phyloP scores from a whole-genome alignment of 2,113 vertebrate species.

The Poeciliopsis retropinna region DNA sequence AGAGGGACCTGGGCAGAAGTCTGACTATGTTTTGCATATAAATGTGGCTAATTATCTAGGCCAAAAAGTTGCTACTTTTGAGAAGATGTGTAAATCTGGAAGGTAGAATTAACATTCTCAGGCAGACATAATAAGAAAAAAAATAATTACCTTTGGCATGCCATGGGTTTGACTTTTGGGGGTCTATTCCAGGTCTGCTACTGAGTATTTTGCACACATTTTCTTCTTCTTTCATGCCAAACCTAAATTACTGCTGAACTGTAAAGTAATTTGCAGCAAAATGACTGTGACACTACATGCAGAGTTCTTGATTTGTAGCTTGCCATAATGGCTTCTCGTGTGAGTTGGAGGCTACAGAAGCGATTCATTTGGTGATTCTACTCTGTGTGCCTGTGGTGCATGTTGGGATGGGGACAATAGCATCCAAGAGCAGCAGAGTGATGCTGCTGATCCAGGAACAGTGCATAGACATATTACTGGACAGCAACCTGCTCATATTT shows the following conservation, averaged over 20 bases:
- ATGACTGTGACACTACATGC: not conserved
- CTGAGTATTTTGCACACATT: not conserved
- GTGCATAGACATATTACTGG: not conserved
- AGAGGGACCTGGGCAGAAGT: too few species aligned
- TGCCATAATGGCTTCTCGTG: not conserved
- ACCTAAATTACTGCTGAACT: conserved; percentile 7
- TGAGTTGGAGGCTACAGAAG: conserved; percentile 8
- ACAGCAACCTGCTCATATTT: not conserved
- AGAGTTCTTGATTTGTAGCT: conserved; percentile 2
- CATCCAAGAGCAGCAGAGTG: not conserved
- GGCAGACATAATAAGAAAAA: not conserved
- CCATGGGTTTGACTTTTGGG: not conserved
- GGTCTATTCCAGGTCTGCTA: not conserved
- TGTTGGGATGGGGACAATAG: conserved; percentile 8
- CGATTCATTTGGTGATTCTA: not conserved
- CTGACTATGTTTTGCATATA: conserved; percentile 6
- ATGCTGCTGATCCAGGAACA: conserved; percentile 2
- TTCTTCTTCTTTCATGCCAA: not conserved
- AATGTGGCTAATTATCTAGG: conserved; percentile 5
- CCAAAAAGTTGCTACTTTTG: conserved; percentile 2
- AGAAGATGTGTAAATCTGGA: not conserved
- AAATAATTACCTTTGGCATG: not conserved
- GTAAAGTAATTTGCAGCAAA: conserved; percentile 7
- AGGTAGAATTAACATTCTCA: not conserved
- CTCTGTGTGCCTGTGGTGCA: not conserved